Conservation (phyloP, 1,140 invertebrate species). For the Laupala kohalensis region DNA sequence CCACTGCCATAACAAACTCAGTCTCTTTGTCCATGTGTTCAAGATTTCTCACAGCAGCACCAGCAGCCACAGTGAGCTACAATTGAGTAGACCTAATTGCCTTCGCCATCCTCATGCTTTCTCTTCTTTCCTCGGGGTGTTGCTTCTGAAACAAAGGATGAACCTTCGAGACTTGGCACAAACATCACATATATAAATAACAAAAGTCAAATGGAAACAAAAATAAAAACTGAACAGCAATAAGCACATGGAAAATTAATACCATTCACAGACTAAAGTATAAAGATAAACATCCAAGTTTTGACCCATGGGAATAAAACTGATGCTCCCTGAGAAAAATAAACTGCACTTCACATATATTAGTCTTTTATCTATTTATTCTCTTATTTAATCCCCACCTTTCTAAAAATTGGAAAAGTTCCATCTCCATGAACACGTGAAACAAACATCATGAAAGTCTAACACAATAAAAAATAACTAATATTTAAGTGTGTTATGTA, state of each 20-base stretch:
- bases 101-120: slow-evolving; percentile 6
- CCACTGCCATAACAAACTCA: not conserved
- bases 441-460: no score
- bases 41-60: not conserved
- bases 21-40: not conserved
- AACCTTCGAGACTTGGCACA: no score
- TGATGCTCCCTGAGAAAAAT: not conserved
- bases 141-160: slow-evolving; percentile 2
- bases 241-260: not conserved
- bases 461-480: no score
- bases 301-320: not conserved
- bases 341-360: not conserved
- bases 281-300: not conserved
- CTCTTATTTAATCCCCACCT: no score
- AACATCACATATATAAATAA: no score
- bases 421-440: no score
- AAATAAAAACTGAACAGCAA: no score
- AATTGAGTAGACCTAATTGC: not conserved
- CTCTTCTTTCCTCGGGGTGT: slow-evolving; percentile 6
- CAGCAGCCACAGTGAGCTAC: not conserved
- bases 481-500: no score
- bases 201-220: no score
- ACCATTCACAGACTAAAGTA: not conserved
- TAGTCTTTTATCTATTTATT: no score
- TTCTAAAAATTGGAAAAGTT: no score